These are phyloP conservation scores for Dryobotodes eremita DNA, from an alignment of 2,888 invertebrate species.

Conservation along the genomic window DNA sequence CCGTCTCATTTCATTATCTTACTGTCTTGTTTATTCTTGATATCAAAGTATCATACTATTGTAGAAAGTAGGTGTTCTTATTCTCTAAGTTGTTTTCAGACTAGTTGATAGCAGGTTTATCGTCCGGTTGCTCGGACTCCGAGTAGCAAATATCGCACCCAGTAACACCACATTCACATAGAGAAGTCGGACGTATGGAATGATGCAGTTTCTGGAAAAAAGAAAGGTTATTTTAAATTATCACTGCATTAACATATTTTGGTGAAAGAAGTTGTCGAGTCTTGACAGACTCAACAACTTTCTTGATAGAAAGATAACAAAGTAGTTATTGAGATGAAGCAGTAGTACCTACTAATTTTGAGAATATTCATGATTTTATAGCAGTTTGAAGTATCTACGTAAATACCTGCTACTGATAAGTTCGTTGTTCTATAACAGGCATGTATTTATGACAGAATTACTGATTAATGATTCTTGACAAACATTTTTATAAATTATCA, in stretches of 20 bases:
- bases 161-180: conserved; percentile 94
- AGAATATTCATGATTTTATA: neutral
- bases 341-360: neutral
- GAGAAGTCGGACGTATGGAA: conserved; percentile 93
- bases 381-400: neutral
- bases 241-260: conserved; percentile 8
- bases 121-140: conserved; percentile 85
- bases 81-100: conserved; percentile 70
- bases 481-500: conserved; percentile 19
- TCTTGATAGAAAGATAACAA: conserved; percentile 12
- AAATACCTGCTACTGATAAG: neutral
- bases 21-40: conserved; percentile 81
- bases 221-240: conserved; percentile 1
- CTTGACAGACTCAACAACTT: too few species aligned
- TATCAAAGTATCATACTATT: conserved; percentile 75
- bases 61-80: conserved; percentile 62
- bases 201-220: conserved; percentile 93
- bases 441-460: neutral
- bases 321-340: neutral
- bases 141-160: conserved; percentile 93
- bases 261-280: neutral
- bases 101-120: conserved; percentile 86
- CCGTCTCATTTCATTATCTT: conserved; percentile 78
- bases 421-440: neutral
- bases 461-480: neutral